Conservation (phyloP, 2,113 vertebrate genomes). For the Thoracochromis brauschi region DNA sequence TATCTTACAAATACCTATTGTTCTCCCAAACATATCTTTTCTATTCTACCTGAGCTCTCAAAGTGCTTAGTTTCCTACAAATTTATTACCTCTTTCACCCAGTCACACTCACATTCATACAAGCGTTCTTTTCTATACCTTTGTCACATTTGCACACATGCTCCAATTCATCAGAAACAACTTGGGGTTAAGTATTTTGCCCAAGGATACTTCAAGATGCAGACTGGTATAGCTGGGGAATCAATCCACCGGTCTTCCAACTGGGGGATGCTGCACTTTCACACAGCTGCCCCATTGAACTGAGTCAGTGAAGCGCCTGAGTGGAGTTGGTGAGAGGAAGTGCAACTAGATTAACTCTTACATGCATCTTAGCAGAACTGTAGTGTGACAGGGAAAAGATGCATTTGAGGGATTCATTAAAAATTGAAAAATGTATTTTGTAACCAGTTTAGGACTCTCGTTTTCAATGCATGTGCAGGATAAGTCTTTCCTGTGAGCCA, state of each 20-base stretch:
- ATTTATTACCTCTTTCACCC: not conserved
- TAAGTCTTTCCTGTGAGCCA: constrained; percentile 1
- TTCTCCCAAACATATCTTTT: not conserved
- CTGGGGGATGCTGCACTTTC: not conserved
- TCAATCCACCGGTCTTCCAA: not conserved
- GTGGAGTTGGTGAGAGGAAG: not conserved
- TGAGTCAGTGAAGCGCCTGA: not conserved
- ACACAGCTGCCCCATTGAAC: not conserved
- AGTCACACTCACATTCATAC: not conserved
- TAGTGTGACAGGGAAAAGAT: not conserved
- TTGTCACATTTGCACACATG: not conserved
- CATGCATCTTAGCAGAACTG: not conserved
- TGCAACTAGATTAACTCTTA: not conserved
- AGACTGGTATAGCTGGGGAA: not conserved
- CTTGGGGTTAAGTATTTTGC: not conserved
- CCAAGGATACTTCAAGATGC: not conserved
- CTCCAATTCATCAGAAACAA: not conserved
- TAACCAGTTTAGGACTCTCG: not conserved
- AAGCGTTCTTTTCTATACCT: not conserved
- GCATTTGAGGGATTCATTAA: not conserved
- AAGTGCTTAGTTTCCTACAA: not conserved
- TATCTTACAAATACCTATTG: not conserved
- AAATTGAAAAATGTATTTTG: not conserved
- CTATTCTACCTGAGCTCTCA: not conserved
- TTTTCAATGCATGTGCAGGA: not conserved